Evolutionary conservation across 2,888 invertebrate genomes (phyloP).

Genomic region (Anorthoa munda): DNA sequence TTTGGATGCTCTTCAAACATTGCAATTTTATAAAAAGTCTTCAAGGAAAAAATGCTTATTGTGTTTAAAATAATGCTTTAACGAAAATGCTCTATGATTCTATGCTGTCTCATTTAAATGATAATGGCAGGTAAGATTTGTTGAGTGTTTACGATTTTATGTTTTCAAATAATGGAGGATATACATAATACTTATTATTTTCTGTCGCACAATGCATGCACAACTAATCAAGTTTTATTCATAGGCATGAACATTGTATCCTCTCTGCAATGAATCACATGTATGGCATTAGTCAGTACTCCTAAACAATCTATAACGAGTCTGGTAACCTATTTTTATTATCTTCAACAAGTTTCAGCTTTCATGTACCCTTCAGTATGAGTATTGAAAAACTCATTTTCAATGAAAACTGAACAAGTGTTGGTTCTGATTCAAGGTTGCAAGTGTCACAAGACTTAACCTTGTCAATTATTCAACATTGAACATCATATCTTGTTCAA

Average conservation of each 20-base stretch:
- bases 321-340: slow-evolving; percentile 33
- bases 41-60: slow-evolving; percentile 15
- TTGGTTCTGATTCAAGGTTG: slow-evolving; percentile 47
- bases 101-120: slow-evolving; percentile 50
- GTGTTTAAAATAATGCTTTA: neutral
- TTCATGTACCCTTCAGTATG: slow-evolving; percentile 29
- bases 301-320: slow-evolving; percentile 19
- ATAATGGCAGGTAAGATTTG: slow-evolving; percentile 50
- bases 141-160: slow-evolving; percentile 8
- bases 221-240: slow-evolving; percentile 25
- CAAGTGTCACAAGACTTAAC: slow-evolving; percentile 48
- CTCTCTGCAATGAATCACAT: slow-evolving; percentile 30
- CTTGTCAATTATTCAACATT: slow-evolving; percentile 55
- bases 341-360: slow-evolving; percentile 24
- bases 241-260: slow-evolving; percentile 22
- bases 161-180: slow-evolving; percentile 10
- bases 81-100: slow-evolving; percentile 42
- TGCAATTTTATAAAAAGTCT: slow-evolving; percentile 12
- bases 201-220: slow-evolving; percentile 17
- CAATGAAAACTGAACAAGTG: slow-evolving; percentile 36
- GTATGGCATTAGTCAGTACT: slow-evolving; percentile 28
- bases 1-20: slow-evolving; percentile 29
- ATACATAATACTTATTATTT: neutral
- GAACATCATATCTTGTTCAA: slow-evolving; percentile 33
- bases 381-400: slow-evolving; percentile 34